Evolutionary conservation across 2,888 invertebrate genomes (phyloP).

Genomic region (Amphipoea oculea): DNA sequence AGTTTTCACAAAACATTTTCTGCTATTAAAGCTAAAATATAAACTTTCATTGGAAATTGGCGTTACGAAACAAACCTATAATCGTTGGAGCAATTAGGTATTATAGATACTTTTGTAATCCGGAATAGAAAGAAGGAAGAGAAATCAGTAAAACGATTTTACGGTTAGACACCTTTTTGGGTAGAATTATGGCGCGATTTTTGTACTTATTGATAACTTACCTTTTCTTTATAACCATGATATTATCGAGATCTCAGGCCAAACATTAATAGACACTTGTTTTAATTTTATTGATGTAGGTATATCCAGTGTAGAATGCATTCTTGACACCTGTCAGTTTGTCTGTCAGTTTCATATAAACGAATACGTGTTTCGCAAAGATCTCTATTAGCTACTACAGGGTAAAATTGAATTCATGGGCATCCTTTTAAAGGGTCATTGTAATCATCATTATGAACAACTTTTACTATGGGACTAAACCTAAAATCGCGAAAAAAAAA

Average conservation of each 20-base stretch:
- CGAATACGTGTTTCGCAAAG: neutral
- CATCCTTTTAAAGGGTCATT: no score
- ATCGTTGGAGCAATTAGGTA: constrained; percentile 43
- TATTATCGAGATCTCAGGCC: neutral
- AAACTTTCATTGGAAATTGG: constrained; percentile 54
- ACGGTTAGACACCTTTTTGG: constrained; percentile 26
- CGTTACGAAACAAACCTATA: constrained; percentile 50
- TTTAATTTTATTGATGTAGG: neutral
- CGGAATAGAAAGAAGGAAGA: constrained; percentile 38
- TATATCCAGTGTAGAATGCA: no score
- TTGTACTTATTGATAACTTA: neutral
- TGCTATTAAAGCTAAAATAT: constrained; percentile 41
- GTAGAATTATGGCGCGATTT: neutral
- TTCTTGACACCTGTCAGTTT: neutral
- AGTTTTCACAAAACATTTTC: constrained; percentile 52
- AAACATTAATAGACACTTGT: neutral
- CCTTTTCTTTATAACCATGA: neutral
- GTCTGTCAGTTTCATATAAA: neutral
- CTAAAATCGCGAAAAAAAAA: no score
- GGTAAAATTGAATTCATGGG: no score
- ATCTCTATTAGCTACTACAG: neutral
- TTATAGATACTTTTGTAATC: constrained; percentile 38
- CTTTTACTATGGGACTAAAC: no score
- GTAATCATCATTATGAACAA: no score
- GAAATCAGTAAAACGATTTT: constrained; percentile 45